Base-by-base conservation (phyloP, 2,797 vertebrate species). In the Xenentodon cancila region DNA sequence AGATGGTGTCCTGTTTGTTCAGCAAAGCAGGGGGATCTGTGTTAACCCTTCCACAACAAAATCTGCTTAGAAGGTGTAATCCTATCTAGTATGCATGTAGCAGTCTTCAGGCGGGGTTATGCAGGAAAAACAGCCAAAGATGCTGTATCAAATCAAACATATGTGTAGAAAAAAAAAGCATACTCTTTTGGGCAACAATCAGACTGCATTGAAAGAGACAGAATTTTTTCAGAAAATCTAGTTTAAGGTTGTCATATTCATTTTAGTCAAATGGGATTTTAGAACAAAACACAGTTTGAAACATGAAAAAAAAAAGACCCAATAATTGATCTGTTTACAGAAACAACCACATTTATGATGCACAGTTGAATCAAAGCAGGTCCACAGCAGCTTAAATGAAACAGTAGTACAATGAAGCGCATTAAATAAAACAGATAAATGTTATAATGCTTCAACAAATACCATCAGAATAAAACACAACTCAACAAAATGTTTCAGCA, bases 1-100 rank as follows among this genome's bases (percentile, higher is more conserved):
- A 90, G 85, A 90, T 82, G 89, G 73, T 88, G 86, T 91, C 89
- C 84, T 90, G 88, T 93, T 90, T 90, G 85, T 92, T 91, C 82
- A 80, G 89, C 82, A 91, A 78, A 88, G 90, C 87, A 90, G 76
- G 86, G 90, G 90, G 84, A 91, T 92, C 87, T 77, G 77, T 76
- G 84, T 92, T 91, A 93, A 93, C 90, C 91, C 93, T 91, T 92
- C 91, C 86, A 83, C 88, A 87, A 90, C 83, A 34, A 91, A 93
- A 94, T 92, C 87, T 92, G 87, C 93, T 94, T 92, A 93, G 89
- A 91, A 92, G 89, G 92, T 94, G 92, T 94, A 93, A 94, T 94
- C 93, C 93, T 90, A 91, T 93, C 92, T 92, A 88, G 82, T 92
- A 86, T 89, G 91, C 91, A 90, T 92, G 90, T 90, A 88, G 87